Evolutionary conservation across 2,113 vertebrate species (phyloP).

Genomic region (Rynchops niger): DNA sequence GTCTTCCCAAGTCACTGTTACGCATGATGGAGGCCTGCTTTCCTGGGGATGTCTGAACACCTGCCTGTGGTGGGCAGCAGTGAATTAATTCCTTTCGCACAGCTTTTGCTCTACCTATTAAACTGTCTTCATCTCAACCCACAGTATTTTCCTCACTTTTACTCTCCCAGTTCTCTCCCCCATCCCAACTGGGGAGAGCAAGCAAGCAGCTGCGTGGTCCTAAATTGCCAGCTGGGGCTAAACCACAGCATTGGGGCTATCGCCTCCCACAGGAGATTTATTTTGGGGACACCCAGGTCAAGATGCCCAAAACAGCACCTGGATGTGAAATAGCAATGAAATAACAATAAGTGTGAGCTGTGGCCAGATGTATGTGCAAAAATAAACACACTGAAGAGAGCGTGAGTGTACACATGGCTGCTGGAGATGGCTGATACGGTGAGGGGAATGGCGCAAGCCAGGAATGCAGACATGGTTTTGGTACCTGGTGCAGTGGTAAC

Average conservation of each 20-base stretch:
- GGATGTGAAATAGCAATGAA: not conserved
- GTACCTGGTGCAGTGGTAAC: not conserved
- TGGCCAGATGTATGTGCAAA: not conserved
- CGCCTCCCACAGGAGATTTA: not conserved
- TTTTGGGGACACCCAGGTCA: not conserved
- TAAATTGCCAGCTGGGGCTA: not conserved
- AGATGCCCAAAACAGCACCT: not conserved
- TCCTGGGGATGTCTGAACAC: not conserved
- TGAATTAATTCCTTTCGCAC: not conserved
- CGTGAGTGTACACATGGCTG: rapidly evolving
- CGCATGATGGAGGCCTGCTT: not conserved
- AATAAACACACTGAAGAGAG: not conserved
- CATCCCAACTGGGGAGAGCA: not conserved
- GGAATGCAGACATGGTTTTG: rapidly evolving
- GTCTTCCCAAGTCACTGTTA: not conserved
- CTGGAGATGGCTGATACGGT: not conserved
- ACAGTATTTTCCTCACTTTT: not conserved
- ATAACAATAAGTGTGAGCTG: not conserved
- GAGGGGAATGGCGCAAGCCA: not conserved
- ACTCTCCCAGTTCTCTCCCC: not conserved
- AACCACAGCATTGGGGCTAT: not conserved
- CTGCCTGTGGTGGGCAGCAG: not conserved
- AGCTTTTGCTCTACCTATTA: not conserved
- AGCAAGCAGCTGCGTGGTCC: not conserved
- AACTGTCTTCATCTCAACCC: not conserved